Base-by-base conservation (phyloP, 2,888 invertebrate genomes). In the Dysmachus trigonus region DNA sequence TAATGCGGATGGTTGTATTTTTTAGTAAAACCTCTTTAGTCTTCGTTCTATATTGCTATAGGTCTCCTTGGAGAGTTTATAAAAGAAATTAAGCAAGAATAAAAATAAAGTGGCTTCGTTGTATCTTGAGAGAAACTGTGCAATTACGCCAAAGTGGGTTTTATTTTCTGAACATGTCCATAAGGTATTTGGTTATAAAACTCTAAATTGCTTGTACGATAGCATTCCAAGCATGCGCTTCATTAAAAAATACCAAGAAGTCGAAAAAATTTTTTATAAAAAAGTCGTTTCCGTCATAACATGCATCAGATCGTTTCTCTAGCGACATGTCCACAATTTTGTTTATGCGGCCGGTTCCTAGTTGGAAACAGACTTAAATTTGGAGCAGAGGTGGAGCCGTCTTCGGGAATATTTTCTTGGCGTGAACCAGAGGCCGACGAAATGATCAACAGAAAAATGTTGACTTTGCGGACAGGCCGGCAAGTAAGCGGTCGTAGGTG, bases 291-390 rank as follows among this genome's bases (percentile, higher is more conserved):
- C 62, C 62, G 62, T 62, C 62, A 62, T 62, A 62, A 62, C 62
- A 62, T 62, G 62, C 62, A 62, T 62, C 22, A 27, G 62, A 27
- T 62, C 10, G 62, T 15, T 33, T 33, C 35, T 73, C 35, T 73
- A 33, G 73, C 73, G 73, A 73, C 72, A 72, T 72, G 51, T 72
- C 72, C 72, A 72, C 18, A 31, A 62, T 62, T 73, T 35, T 35
- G 73, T 73, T 73, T 31, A 73, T 73, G 33, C 7, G 35, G 73
- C 18, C n/a, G 35, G 73, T 22, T 73, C 13, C 76, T 35, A 76
- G 76, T 76, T 76, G 76, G 76, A 76, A 76, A 76, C 76, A 76
- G 38, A 76, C 41, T 76, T 76, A 76, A 76, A 35, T 76, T 76
- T 38, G 38, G 38, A 38, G 35, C 35, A 27, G 18, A 7, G 33